These are phyloP conservation scores for Prunella fulvescens DNA, from an alignment of 2,113 vertebrate genomes.

Conservation along the genomic window DNA sequence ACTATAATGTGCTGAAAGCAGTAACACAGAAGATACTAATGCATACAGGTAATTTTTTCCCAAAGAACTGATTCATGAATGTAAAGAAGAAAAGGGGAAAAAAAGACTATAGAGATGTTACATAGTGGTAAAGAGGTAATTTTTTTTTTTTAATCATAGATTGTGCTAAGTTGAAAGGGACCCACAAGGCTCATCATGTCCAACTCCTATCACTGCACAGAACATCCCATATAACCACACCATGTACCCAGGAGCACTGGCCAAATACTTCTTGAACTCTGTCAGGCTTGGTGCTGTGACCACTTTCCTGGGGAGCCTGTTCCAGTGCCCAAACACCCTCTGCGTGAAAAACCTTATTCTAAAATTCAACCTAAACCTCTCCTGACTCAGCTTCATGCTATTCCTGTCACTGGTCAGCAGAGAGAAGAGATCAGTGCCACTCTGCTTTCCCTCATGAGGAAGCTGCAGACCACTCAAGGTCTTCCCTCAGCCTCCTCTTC, in stretches of 20 bases:
- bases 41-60: neutral
- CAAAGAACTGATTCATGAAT: neutral
- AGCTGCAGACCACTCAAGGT: neutral
- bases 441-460: neutral
- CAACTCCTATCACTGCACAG: neutral
- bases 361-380: neutral
- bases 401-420: neutral
- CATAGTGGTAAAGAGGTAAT: neutral
- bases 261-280: neutral
- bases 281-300: neutral
- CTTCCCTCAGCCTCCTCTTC: neutral
- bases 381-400: neutral
- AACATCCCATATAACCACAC: neutral
- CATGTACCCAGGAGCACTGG: neutral
- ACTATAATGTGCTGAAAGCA: neutral
- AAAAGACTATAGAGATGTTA: neutral
- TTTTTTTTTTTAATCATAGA: neutral
- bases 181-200: neutral
- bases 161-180: neutral
- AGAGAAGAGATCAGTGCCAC: neutral
- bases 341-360: neutral
- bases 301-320: neutral
- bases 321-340: neutral
- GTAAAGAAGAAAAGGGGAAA: neutral
- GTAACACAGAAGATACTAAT: neutral